These are phyloP conservation scores for Diaprepes abbreviatus DNA, from an alignment of 2,888 invertebrate species.

Conservation along the genomic window DNA sequence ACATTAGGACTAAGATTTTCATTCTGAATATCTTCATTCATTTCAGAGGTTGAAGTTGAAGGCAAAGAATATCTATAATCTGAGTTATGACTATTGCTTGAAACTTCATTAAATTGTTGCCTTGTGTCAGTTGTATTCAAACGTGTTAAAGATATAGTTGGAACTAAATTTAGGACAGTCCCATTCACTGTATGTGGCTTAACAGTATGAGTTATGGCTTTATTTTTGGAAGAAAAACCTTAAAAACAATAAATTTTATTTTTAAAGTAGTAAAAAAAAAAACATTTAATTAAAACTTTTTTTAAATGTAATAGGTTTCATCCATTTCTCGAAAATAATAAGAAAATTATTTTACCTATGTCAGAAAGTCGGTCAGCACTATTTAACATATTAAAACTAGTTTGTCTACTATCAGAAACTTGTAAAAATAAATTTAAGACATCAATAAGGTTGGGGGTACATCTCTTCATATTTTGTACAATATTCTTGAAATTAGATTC, in stretches of 20 bases:
- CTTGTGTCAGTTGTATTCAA: not conserved
- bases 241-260: constrained; percentile 3
- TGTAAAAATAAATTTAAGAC: constrained; percentile 26
- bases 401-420: constrained; percentile 6
- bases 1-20: not conserved
- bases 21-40: not conserved
- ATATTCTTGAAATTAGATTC: not conserved
- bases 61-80: constrained; percentile 10
- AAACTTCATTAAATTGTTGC: not conserved
- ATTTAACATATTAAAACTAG: not conserved
- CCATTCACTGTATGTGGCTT: constrained; percentile 44
- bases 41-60: constrained; percentile 14
- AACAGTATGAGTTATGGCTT: constrained; percentile 38
- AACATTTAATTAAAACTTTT: not conserved
- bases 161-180: constrained; percentile 33
- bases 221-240: constrained; percentile 22
- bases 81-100: not conserved
- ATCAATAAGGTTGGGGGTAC: constrained; percentile 27
- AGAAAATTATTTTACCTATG: not conserved
- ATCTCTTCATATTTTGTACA: constrained; percentile 23
- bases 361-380: not conserved
- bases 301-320: too few species aligned
- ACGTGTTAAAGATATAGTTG: constrained; percentile 35
- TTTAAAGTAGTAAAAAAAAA: not conserved
- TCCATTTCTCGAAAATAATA: not conserved